phyloP scores from a whole-genome alignment of 2,888 invertebrate species.

The Heliconius ismenius region DNA sequence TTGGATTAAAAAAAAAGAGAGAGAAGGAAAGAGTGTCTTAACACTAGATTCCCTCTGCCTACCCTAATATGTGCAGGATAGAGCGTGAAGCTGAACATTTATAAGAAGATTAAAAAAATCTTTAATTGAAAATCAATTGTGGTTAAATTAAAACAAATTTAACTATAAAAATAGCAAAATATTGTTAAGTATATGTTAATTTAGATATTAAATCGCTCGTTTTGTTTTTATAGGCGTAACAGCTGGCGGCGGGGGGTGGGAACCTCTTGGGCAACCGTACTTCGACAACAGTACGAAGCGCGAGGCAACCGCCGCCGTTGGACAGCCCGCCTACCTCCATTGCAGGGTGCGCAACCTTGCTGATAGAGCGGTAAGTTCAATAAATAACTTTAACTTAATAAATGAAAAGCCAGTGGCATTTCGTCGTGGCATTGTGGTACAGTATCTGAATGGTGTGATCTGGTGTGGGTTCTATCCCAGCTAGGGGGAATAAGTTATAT shows the following conservation, averaged over 20 bases:
- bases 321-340: slow-evolving; percentile 91
- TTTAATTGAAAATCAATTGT: too few species aligned
- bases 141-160: neutral
- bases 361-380: slow-evolving; percentile 90
- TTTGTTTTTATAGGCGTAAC: slow-evolving; percentile 63
- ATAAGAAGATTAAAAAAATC: neutral
- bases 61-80: neutral
- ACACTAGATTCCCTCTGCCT: neutral
- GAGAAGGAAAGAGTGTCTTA: too few species aligned
- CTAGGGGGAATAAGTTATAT: too few species aligned
- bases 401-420: neutral
- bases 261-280: slow-evolving; percentile 90
- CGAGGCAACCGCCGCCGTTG: slow-evolving; percentile 92
- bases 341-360: slow-evolving; percentile 92
- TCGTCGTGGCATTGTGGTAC: too few species aligned
- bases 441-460: too few species aligned
- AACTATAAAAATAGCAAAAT: neutral
- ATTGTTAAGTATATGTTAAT: neutral
- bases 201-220: neutral
- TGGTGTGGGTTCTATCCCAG: too few species aligned
- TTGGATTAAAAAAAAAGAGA: too few species aligned
- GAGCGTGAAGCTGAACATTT: neutral
- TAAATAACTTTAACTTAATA: neutral
- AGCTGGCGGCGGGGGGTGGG: slow-evolving; percentile 82
- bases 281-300: slow-evolving; percentile 92